Evolutionary conservation across 2,888 invertebrate species (phyloP).

Genomic region (Hydrotaea diabolus): DNA sequence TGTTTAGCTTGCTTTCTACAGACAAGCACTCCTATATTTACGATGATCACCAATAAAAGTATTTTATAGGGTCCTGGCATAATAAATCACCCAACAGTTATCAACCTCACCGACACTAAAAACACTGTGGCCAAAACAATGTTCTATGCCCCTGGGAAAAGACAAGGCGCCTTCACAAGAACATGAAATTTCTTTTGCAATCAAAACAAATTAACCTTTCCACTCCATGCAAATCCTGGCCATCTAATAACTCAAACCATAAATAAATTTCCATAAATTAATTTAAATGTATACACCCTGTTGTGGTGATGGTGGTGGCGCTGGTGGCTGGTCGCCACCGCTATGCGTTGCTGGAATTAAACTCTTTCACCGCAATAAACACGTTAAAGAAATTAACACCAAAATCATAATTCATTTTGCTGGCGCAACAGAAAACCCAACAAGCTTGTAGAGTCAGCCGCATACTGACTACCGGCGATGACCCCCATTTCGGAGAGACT

Average conservation of each 20-base stretch:
- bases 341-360: neutral
- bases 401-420: slow-evolving; percentile 24
- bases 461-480: slow-evolving; percentile 7
- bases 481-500: slow-evolving; percentile 3
- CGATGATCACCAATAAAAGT: too few relatives aligned
- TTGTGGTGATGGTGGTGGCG: neutral
- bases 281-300: slow-evolving; percentile 33
- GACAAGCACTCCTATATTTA: too few relatives aligned
- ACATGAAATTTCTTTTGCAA: too few relatives aligned
- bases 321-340: neutral
- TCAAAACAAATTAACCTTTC: too few relatives aligned
- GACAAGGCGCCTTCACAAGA: too few relatives aligned
- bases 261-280: slow-evolving; percentile 25
- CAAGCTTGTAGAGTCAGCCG: neutral
- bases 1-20: too few relatives aligned
- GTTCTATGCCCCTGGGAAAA: too few relatives aligned
- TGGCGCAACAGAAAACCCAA: neutral
- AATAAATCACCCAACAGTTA: too few relatives aligned
- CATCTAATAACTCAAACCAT: neutral
- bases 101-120: too few relatives aligned
- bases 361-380: slow-evolving; percentile 11
- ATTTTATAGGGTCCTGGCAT: too few relatives aligned
- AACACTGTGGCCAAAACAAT: too few relatives aligned
- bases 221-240: too few relatives aligned
- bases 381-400: slow-evolving; percentile 8